Percentiles rank a stretch among this genome's conserved stretches.
These are phyloP conservation scores for Laupala kohalensis DNA, from an alignment of 1,140 invertebrate species.

Conservation along the genomic window DNA sequence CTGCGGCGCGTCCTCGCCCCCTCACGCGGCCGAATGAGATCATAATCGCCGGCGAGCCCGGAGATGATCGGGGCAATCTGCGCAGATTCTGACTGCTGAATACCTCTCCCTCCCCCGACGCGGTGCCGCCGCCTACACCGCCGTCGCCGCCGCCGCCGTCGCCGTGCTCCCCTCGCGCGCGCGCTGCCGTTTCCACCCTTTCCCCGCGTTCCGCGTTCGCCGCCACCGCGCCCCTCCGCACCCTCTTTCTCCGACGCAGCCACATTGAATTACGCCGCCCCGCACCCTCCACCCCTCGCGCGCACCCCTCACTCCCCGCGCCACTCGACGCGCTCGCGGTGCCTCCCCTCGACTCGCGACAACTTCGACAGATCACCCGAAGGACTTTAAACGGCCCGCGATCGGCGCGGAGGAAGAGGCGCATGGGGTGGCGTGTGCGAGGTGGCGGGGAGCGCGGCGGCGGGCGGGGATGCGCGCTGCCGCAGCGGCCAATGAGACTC, in stretches of 20 bases:
- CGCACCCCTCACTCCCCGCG: too few species aligned
- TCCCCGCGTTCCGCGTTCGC: background rate
- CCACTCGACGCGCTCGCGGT: background rate
- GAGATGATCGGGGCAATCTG: constrained; percentile 12
- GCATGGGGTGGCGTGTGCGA: background rate
- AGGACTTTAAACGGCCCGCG: constrained; percentile 10
- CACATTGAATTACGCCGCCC: too few species aligned
- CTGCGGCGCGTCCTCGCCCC: background rate
- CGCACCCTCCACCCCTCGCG: too few species aligned
- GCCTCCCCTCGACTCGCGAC: background rate
- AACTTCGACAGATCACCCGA: constrained; percentile 10
- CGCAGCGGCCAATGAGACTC: too few species aligned
- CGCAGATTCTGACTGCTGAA: background rate
- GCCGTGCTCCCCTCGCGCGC: constrained; percentile 1
- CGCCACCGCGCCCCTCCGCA: background rate
- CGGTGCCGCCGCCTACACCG: background rate
- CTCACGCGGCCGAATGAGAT: constrained; percentile 8
- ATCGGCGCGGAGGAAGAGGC: background rate
- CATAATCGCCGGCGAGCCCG: constrained; percentile 6
- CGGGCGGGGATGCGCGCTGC: too few species aligned
- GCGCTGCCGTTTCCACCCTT: too few species aligned
- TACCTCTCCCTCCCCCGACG: background rate
- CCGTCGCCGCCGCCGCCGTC: background rate
- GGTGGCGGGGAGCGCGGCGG: background rate
- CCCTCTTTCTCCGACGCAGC: too few species aligned